phyloP scores from a whole-genome alignment of 2,888 invertebrate species.

The Acleris cristana region DNA sequence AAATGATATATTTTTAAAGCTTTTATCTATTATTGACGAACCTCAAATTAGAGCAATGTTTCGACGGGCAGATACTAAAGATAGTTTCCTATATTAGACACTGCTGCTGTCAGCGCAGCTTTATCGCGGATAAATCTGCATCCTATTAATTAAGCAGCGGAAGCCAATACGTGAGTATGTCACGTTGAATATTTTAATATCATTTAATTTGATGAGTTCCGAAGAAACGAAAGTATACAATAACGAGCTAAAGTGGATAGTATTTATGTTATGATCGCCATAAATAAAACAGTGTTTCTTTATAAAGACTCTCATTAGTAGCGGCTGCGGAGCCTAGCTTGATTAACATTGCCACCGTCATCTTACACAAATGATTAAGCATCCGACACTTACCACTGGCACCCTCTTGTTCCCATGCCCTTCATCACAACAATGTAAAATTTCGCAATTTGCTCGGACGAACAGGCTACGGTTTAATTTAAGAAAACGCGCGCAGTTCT shows the following conservation, averaged over 20 bases:
- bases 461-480: constrained; percentile 13
- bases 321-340: constrained; percentile 45
- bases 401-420: constrained; percentile 20
- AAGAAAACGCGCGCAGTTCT: constrained; percentile 11
- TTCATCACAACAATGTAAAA: constrained; percentile 15
- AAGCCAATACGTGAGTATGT: no score
- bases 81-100: constrained; percentile 14
- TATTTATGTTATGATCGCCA: constrained; percentile 45
- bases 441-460: constrained; percentile 24
- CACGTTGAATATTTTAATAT: no score
- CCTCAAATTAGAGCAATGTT: constrained; percentile 7
- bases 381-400: constrained; percentile 32
- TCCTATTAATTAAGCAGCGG: constrained; percentile 11
- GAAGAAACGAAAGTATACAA: neutral
- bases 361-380: constrained; percentile 41
- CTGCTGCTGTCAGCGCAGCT: constrained; percentile 7
- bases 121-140: constrained; percentile 12
- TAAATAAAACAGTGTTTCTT: constrained; percentile 48
- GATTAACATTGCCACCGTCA: constrained; percentile 50
- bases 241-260: neutral
- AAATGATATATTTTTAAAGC: no score
- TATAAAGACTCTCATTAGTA: constrained; percentile 52
- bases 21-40: neutral
- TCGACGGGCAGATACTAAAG: constrained; percentile 8
- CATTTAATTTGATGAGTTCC: no score